phyloP scores from a whole-genome alignment of 2,888 invertebrate species.

The Megastigmus dorsalis region DNA sequence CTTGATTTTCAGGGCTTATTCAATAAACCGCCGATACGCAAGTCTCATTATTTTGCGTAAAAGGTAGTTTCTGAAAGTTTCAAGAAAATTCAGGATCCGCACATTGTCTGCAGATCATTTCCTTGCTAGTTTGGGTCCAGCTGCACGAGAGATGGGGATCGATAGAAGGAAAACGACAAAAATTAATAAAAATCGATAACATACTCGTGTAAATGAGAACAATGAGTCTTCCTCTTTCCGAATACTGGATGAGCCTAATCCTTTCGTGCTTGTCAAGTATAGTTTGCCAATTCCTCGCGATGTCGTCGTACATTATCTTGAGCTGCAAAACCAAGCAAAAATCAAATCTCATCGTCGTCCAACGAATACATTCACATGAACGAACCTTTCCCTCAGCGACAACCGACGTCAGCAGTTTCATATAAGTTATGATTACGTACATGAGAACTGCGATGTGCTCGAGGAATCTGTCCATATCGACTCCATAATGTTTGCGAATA shows the following conservation, averaged over 20 bases:
- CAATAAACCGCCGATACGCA: too few relatives aligned
- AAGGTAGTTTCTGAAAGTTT: not conserved
- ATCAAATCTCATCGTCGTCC: not conserved
- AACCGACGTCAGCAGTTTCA: not conserved
- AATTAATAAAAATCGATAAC: not conserved
- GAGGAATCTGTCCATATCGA: not conserved
- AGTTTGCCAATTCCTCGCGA: not conserved
- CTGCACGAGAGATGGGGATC: too few relatives aligned
- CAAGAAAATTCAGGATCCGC: not conserved
- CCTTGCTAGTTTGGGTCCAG: too few relatives aligned
- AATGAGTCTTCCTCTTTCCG: not conserved
- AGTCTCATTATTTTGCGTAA: too few relatives aligned
- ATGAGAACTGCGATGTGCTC: not conserved
- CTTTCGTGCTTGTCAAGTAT: not conserved
- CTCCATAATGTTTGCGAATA: not conserved
- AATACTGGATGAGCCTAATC: not conserved
- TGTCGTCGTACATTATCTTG: not conserved
- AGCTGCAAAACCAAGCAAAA: not conserved
- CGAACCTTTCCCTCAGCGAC: not conserved
- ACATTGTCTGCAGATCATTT: too few relatives aligned
- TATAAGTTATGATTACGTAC: not conserved
- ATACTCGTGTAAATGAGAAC: not conserved
- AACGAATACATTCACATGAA: not conserved
- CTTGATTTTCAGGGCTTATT: too few relatives aligned
- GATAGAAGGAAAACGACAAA: too few relatives aligned